Percentiles rank a stretch among this genome's conserved stretches.
These are phyloP conservation scores for Dascyllus trimaculatus DNA, from an alignment of 2,113 vertebrate species.

Conservation along the genomic window DNA sequence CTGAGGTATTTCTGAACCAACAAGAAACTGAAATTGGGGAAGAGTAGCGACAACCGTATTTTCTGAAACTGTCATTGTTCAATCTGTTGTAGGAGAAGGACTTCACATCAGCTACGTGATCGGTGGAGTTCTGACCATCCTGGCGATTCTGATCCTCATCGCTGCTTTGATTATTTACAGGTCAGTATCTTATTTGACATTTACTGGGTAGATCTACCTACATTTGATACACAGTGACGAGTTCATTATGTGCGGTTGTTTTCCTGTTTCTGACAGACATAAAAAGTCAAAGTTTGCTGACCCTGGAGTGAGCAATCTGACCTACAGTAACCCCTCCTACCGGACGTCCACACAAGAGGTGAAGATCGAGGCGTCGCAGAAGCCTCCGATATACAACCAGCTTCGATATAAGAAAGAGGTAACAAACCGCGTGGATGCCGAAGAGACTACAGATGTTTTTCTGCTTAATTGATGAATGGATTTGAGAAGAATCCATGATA, in stretches of 20 bases:
- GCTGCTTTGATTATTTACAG: conserved; percentile 94
- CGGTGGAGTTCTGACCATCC: conserved; percentile 92
- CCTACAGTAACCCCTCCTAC: conserved; percentile 98
- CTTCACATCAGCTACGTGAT: conserved; percentile 95
- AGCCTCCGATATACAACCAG: conserved; percentile 94
- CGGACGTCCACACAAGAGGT: conserved; percentile 98
- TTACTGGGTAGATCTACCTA: fast-evolving
- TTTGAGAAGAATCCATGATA: conserved; percentile 50
- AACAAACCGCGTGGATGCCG: neutral
- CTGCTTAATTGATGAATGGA: conserved; percentile 34
- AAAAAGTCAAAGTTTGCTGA: conserved; percentile 96
- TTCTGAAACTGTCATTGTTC: neutral
- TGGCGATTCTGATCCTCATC: conserved; percentile 93
- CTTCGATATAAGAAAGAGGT: conserved; percentile 99
- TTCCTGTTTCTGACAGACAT: conserved; percentile 83
- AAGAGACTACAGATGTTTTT: neutral
- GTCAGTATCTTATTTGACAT: conserved; percentile 72
- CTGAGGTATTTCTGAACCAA: too few species aligned
- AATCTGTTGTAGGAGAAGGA: conserved; percentile 88
- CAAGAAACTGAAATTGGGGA: too few species aligned
- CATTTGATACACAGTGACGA: neutral
- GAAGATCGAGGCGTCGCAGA: conserved; percentile 95
- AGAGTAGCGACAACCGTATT: too few species aligned
- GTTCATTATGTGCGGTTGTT: neutral
- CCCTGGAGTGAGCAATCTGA: conserved; percentile 93